Base-by-base conservation (phyloP, 2,888 invertebrate species). In the Drosophila kuntzei region DNA sequence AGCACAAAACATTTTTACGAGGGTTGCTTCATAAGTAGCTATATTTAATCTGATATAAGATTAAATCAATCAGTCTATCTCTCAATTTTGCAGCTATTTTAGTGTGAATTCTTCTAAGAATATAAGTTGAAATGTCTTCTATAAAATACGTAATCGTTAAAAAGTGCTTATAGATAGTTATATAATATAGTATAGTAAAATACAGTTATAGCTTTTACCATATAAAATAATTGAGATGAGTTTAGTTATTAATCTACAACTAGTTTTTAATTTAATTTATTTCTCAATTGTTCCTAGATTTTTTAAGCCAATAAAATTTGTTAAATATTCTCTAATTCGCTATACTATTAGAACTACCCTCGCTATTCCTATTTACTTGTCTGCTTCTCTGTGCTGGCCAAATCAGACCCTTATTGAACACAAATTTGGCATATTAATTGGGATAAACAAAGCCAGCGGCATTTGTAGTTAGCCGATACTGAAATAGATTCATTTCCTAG, bases 381-480 rank as follows among this genome's bases (percentile, higher is more conserved):
- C 25, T 55, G 58, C 20, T 63, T 20, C 12, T 32, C 14, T 27
- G 18, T 37, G 18, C 12, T 29, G 36, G 47, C 20, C 27, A 34
- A 63, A 47, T 55, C 16, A 29, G 14, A 12, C 22, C 39, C 53
- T 41, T 29, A 60, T 76, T 57, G 49, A 67, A 67, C 50, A 37
- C 43, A 32, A 62, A 62, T 66, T 59, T 60, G 54, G 62, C 72
- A 76, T 63, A 65, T 76, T 73, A 79, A 70, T 76, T 63, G 69
- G 69, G 61, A 71, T 27, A 43, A 62, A 66, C 72, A 76, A 59
- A 32, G 58, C 66, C 65, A 29, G 25, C 25, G 58, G 61, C 58
- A 36, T 25, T 49, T 27, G 14, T 18, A 27, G 20, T 51, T 18
- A 67, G 8, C 9, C 27, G 9, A 25, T 16, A 37, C 16, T 3